Evolutionary conservation across 2,888 invertebrate species (phyloP).

Genomic region (Habroteleia sp.): DNA sequence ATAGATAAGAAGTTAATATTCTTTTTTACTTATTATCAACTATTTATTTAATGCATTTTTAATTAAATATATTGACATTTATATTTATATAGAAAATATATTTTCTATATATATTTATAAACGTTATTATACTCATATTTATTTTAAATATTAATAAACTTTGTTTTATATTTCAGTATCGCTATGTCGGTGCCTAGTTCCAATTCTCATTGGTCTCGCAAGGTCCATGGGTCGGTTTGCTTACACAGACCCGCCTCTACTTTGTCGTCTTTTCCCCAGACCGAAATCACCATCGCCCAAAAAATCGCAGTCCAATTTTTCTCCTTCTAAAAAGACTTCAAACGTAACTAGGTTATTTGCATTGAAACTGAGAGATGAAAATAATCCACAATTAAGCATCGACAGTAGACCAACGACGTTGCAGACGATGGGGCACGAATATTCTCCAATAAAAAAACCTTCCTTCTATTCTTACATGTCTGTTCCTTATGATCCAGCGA

Average conservation of each 20-base stretch:
- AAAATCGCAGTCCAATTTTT: constrained; percentile 68
- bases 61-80: no score
- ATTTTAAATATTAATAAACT: no score
- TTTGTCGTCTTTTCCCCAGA: constrained; percentile 92
- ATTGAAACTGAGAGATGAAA: constrained; percentile 92
- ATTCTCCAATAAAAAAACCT: constrained; percentile 73
- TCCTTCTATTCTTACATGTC: constrained; percentile 85
- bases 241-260: constrained; percentile 88
- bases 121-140: no score
- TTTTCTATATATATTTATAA: no score
- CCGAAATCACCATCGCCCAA: constrained; percentile 85
- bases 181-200: constrained; percentile 92
- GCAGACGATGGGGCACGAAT: constrained; percentile 71
- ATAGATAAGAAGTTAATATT: no score
- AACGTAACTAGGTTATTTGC: constrained; percentile 90
- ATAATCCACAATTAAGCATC: constrained; percentile 85
- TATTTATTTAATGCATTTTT: no score
- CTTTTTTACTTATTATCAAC: no score
- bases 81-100: no score
- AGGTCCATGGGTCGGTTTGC: constrained; percentile 95
- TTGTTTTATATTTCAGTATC: constrained; percentile 72
- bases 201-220: constrained; percentile 92
- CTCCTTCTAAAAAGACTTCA: constrained; percentile 84
- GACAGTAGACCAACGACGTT: constrained; percentile 68
- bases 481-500: constrained; percentile 89